Evolutionary conservation across 2,113 vertebrate species (phyloP).

Genomic region (Crotophaga sulcirostris): DNA sequence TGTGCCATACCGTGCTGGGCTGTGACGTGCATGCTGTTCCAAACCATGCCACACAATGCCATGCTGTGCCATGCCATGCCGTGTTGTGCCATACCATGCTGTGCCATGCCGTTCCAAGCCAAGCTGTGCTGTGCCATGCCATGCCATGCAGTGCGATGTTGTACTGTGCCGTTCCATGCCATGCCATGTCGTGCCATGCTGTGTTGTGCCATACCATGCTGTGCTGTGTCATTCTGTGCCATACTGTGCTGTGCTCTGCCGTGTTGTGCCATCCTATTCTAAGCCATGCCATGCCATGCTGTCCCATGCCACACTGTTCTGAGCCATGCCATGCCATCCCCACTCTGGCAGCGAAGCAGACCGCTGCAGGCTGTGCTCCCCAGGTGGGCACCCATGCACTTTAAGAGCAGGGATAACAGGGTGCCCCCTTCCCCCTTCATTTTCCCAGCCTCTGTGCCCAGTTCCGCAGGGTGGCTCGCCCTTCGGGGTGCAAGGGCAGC

Average conservation of each 20-base stretch:
- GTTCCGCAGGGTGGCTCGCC: background rate
- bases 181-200: fast-evolving
- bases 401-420: too few species aligned
- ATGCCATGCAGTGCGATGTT: fast-evolving
- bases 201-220: fast-evolving
- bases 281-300: fast-evolving
- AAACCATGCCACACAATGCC: too few species aligned
- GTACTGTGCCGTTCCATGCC: fast-evolving
- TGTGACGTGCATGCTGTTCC: background rate
- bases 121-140: background rate
- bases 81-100: too few species aligned
- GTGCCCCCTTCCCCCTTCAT: fast-evolving
- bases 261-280: fast-evolving
- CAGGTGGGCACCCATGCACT: too few species aligned
- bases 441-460: fast-evolving
- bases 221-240: fast-evolving
- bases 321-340: background rate
- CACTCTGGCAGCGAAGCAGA: background rate
- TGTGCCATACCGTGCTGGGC: too few species aligned
- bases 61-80: background rate
- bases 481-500: background rate
- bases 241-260: background rate
- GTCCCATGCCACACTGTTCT: fast-evolving
- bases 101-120: too few species aligned
- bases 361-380: background rate